Evolutionary conservation across 1,140 invertebrate genomes (phyloP).

Genomic region (Drosophila obscura): DNA sequence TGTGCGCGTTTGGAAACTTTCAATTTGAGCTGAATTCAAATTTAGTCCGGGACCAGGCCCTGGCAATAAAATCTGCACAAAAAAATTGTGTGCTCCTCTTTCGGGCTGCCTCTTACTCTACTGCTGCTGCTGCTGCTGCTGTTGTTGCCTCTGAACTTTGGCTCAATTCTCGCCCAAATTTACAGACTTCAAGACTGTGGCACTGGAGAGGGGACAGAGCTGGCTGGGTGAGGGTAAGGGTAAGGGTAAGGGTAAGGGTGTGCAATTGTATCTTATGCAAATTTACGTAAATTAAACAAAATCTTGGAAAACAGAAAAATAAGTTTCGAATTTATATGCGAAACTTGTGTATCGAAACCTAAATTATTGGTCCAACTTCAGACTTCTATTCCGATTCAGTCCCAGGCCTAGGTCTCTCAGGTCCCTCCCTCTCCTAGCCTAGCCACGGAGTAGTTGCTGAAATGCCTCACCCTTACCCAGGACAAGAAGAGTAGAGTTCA

Average conservation of each 20-base stretch:
- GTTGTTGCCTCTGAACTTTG: slow-evolving; percentile 60
- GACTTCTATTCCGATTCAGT: slow-evolving; percentile 9
- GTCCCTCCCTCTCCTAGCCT: slow-evolving; percentile 16
- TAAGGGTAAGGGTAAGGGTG: not conserved
- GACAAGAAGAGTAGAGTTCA: too few relatives aligned
- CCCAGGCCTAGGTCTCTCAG: slow-evolving; percentile 41
- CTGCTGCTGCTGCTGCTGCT: slow-evolving; percentile 20
- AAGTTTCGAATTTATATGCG: slow-evolving; percentile 70
- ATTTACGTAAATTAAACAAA: slow-evolving; percentile 82
- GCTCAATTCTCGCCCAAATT: slow-evolving; percentile 79
- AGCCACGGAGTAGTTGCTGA: slow-evolving; percentile 42
- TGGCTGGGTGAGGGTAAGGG: not conserved
- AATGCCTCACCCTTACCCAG: slow-evolving; percentile 18
- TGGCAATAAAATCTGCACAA: slow-evolving; percentile 68
- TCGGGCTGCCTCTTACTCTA: slow-evolving; percentile 7
- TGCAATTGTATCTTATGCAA: slow-evolving; percentile 80
- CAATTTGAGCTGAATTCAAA: slow-evolving; percentile 82
- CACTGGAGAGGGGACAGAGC: not conserved
- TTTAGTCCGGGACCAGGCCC: slow-evolving; percentile 61
- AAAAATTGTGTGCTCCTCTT: slow-evolving; percentile 28
- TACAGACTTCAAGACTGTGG: slow-evolving; percentile 55
- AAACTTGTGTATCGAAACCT: slow-evolving; percentile 76
- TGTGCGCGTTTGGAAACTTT: slow-evolving; percentile 69
- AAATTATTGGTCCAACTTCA: slow-evolving; percentile 60
- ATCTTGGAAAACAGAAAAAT: slow-evolving; percentile 80